A percentile compares a stretch with the other conserved stretches of the same genome.
These are phyloP conservation scores for Clarias macrocephalus DNA, from an alignment of 2,113 vertebrate genomes.

Conservation along the genomic window DNA sequence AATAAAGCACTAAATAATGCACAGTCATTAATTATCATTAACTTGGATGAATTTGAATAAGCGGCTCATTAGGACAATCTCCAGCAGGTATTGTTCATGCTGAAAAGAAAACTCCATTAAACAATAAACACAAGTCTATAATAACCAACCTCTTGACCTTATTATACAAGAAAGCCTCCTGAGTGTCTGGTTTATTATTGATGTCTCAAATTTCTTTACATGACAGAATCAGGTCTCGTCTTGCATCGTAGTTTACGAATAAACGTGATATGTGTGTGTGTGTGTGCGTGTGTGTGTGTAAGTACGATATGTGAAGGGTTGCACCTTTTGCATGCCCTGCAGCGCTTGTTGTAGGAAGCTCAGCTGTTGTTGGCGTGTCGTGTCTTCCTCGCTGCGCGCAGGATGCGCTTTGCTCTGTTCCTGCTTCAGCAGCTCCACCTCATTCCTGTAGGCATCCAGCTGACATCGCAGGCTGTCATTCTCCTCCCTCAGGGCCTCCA, in stretches of 20 bases:
- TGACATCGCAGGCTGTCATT: constrained; percentile 96
- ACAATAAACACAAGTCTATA: neutral
- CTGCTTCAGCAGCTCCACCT: constrained; percentile 93
- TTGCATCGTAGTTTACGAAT: neutral
- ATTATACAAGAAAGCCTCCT: neutral
- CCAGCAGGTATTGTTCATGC: neutral
- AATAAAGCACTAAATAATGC: neutral
- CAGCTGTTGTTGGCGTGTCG: constrained; percentile 87
- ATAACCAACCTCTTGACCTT: neutral
- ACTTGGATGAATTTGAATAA: neutral
- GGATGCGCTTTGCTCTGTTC: constrained; percentile 85
- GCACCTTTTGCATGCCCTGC: constrained; percentile 96
- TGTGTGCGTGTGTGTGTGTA: neutral
- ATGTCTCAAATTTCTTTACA: neutral
- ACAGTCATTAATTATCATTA: neutral
- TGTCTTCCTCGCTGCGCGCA: constrained; percentile 80
- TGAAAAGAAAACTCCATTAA: neutral
- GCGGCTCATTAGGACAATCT: constrained; percentile 9
- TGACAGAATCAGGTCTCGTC: neutral
- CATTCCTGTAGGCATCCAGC: constrained; percentile 92
- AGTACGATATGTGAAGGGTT: neutral
- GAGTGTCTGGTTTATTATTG: neutral
- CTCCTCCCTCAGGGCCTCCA: constrained; percentile 90
- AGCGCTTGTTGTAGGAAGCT: constrained; percentile 92
- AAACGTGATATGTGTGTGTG: neutral